Evolutionary conservation across 2,888 invertebrate species (phyloP).

Genomic region (Nymphalis polychloros): DNA sequence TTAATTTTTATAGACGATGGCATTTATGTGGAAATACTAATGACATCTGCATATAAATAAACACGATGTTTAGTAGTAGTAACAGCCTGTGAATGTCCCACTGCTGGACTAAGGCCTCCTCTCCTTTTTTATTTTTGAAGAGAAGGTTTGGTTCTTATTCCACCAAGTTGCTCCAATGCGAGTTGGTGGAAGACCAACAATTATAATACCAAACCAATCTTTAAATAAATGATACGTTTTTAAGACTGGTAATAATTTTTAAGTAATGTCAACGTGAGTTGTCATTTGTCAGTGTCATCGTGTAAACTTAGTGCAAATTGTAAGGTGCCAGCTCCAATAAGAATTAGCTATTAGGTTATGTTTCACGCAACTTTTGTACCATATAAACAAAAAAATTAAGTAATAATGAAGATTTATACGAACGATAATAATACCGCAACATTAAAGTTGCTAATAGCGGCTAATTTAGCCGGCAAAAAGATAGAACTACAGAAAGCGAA

Average conservation of each 20-base stretch:
- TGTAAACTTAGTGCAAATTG: background rate
- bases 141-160: too few relatives aligned
- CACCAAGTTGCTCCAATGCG: too few relatives aligned
- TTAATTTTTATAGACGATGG: too few relatives aligned
- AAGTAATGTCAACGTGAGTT: background rate
- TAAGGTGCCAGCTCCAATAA: slow-evolving; percentile 23
- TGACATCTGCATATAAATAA: too few relatives aligned
- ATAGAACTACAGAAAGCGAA: slow-evolving; percentile 81
- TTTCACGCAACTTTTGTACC: slow-evolving; percentile 23
- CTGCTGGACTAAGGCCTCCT: too few relatives aligned
- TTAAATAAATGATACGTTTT: too few relatives aligned
- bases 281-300: slow-evolving; percentile 4
- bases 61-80: too few relatives aligned
- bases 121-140: too few relatives aligned
- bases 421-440: slow-evolving; percentile 90
- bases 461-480: slow-evolving; percentile 83
- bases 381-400: slow-evolving; percentile 29
- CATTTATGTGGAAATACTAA: too few relatives aligned
- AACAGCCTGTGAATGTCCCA: too few relatives aligned
- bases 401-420: slow-evolving; percentile 86
- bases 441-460: slow-evolving; percentile 87
- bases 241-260: background rate
- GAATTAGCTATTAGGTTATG: slow-evolving; percentile 34
- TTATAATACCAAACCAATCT: too few relatives aligned
- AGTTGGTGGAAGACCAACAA: too few relatives aligned